phyloP scores from a whole-genome alignment of 2,888 invertebrate genomes.

The Cosmia trapezina region DNA sequence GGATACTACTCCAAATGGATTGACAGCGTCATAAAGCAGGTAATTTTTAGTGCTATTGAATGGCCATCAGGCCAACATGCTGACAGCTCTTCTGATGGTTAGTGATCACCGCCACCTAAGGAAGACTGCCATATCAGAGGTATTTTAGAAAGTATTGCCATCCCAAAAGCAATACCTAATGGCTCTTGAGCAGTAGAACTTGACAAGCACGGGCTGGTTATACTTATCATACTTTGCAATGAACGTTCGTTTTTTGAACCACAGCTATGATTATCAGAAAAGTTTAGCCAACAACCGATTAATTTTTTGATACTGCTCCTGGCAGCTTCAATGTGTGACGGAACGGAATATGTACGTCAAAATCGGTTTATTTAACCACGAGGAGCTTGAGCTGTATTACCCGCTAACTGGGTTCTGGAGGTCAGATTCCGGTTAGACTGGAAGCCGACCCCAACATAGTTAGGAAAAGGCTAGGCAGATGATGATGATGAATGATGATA shows the following conservation, averaged over 20 bases:
- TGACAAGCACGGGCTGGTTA: background rate
- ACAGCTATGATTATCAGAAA: background rate
- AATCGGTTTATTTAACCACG: background rate
- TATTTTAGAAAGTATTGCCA: background rate
- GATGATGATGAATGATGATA: too few species aligned
- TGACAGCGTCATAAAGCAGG: conserved; percentile 24
- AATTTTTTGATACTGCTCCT: background rate
- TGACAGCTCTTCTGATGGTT: background rate
- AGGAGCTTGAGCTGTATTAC: too few species aligned
- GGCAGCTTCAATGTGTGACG: background rate
- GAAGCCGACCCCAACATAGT: too few species aligned
- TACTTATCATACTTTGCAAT: background rate
- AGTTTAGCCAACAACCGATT: background rate
- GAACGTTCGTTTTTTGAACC: background rate
- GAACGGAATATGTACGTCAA: background rate
- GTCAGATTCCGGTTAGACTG: too few species aligned
- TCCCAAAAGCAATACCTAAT: background rate
- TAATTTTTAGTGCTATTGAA: conserved; percentile 4
- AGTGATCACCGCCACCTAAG: background rate
- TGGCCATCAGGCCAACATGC: background rate
- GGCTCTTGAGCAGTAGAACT: background rate
- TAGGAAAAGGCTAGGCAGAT: too few species aligned
- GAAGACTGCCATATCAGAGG: background rate
- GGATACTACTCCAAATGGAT: conserved; percentile 57
- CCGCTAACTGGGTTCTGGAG: too few species aligned